Evolutionary conservation across 2,888 invertebrate species (phyloP), one percentile per base, ranked within the genome.

Genomic region (Dermolepida albohirtum): DNA sequence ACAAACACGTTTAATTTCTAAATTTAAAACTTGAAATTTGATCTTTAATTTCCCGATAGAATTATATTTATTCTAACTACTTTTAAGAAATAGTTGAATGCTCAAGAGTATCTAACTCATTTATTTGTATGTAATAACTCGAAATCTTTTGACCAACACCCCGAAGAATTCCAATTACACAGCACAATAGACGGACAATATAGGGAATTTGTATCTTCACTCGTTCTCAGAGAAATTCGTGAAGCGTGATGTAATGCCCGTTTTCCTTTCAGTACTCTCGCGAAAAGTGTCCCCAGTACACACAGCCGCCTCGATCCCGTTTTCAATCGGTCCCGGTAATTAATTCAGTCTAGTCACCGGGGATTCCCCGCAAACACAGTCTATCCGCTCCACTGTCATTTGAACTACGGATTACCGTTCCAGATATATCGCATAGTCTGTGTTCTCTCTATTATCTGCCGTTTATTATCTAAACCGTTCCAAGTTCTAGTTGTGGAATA

Each of bases 311-410:
- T 43, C 51, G 59, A 47, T 47, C 54, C 41, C 39, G 39, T 43
- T 62, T 73, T 73, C 74, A 75, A 76, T 75, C 76, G 75, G 73
- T 74, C 73, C 70, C 74, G 72, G 77, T 79, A 78, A 78, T 78
- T 78, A 79, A 78, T 78, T 78, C 78, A 76, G 76, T 75, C 75
- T 75, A 75, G 76, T 77, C 78, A 69, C 77, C 73, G 70, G 78
- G 78, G 78, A 78, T 76, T 74, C 74, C 76, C 77, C 75, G 75
- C 78, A 78, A 78, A 78, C 74, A 78, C 52, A 39, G 47, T 65
- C 62, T 67, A 51, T 71, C 71, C 77, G 77, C 76, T 77, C 73
- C 75, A 76, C 72, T 78, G 76, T 78, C 77, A 77, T 78, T 77
- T 77, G 76, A 74, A 74, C 73, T 74, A 71, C 69, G 71, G 76